These are phyloP conservation scores for Leptothorax acervorum DNA, from an alignment of 2,888 invertebrate genomes.

Conservation along the genomic window DNA sequence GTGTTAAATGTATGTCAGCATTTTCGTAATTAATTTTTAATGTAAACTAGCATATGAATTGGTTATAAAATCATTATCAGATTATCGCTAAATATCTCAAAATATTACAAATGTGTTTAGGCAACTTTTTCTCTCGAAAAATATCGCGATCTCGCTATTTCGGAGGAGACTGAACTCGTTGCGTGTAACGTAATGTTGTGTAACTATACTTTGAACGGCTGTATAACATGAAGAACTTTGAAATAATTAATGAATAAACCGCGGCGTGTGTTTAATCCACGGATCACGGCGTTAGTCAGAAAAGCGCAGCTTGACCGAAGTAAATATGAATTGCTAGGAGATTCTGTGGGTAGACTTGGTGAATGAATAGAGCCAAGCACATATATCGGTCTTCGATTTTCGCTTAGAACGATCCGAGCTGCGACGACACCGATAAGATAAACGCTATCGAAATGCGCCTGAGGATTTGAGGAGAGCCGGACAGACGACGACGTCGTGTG, in stretches of 20 bases:
- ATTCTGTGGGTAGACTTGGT: slow-evolving; percentile 44
- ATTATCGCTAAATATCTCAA: neutral
- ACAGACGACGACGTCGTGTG: neutral
- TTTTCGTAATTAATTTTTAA: neutral
- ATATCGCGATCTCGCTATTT: neutral
- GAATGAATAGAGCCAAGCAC: slow-evolving; percentile 54
- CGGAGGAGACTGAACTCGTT: neutral
- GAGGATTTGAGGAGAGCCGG: neutral
- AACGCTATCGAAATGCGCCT: neutral
- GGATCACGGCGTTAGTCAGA: slow-evolving; percentile 4
- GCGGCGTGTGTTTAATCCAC: neutral
- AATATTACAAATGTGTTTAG: neutral
- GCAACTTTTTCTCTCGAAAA: neutral
- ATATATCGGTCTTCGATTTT: neutral
- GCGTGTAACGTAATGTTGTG: neutral
- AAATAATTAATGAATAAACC: neutral
- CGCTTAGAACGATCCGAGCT: neutral
- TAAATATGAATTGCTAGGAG: slow-evolving; percentile 63
- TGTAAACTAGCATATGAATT: neutral
- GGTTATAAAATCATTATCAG: neutral
- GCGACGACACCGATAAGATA: slow-evolving; percentile 11
- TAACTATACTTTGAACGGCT: neutral
- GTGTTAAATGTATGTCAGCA: too few relatives aligned
- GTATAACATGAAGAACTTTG: neutral
- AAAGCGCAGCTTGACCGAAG: slow-evolving; percentile 40